These are phyloP conservation scores for Micrasema minimum DNA, from an alignment of 1,140 invertebrate species.

Conservation along the genomic window DNA sequence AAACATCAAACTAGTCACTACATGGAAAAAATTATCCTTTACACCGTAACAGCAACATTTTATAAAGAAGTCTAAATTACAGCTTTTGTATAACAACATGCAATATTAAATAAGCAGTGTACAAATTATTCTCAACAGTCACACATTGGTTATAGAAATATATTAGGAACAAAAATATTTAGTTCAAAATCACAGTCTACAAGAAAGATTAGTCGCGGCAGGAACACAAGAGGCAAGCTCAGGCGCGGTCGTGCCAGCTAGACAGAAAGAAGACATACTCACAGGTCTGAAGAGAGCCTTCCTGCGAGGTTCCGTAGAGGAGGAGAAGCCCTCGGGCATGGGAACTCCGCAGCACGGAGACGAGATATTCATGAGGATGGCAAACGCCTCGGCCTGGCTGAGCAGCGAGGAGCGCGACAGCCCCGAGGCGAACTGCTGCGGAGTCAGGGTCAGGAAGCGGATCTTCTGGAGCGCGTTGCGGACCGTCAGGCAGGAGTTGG, in stretches of 20 bases:
- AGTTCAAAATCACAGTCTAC: no score
- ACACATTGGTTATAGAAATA: no score
- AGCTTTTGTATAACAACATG: no score
- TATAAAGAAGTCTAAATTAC: no score
- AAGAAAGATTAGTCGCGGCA: no score
- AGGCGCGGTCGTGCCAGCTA: background rate
- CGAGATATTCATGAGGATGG: constrained; percentile 84
- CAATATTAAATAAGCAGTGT: no score
- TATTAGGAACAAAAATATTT: no score
- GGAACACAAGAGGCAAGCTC: no score
- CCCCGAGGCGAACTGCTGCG: constrained; percentile 83
- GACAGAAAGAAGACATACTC: constrained; percentile 41
- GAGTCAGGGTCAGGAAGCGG: constrained; percentile 79
- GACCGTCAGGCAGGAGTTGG: constrained; percentile 55
- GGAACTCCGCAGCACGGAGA: constrained; percentile 71
- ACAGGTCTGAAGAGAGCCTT: constrained; percentile 52
- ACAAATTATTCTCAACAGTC: no score
- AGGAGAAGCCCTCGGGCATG: constrained; percentile 77
- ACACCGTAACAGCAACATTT: no score
- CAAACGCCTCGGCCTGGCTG: constrained; percentile 79
- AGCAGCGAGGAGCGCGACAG: constrained; percentile 78
- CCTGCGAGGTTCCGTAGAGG: constrained; percentile 59
- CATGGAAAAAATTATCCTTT: no score
- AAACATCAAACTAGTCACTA: no score
- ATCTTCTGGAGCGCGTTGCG: constrained; percentile 74